A percentile compares a stretch with the other conserved stretches of the same genome.
These are phyloP conservation scores for Drosophila novamexicana DNA, from an alignment of 1,140 invertebrate genomes.

Conservation along the genomic window DNA sequence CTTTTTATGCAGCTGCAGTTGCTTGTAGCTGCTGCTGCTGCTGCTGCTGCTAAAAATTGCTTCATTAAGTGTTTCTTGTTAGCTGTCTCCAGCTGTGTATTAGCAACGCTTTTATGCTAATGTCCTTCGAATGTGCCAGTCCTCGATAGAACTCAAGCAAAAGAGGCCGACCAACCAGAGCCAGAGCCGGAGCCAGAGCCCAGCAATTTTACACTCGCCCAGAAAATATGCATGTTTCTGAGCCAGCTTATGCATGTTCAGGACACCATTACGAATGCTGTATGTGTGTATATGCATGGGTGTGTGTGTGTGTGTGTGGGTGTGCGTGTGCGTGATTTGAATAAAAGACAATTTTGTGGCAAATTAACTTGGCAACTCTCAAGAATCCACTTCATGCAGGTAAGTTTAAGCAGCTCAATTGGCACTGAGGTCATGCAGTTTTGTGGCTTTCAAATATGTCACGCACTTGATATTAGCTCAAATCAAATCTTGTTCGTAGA, in stretches of 20 bases:
- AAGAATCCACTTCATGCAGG: slow-evolving; percentile 9
- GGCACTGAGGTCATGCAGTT: background rate
- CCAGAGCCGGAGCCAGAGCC: background rate
- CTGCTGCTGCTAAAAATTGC: slow-evolving; percentile 70
- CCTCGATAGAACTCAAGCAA: slow-evolving; percentile 2
- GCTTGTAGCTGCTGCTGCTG: slow-evolving; percentile 21
- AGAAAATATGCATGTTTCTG: slow-evolving; percentile 47
- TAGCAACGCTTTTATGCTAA: slow-evolving; percentile 81
- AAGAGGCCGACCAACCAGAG: slow-evolving; percentile 1
- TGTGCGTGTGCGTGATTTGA: slow-evolving; percentile 16
- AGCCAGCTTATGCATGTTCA: slow-evolving; percentile 49
- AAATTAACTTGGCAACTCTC: slow-evolving; percentile 43
- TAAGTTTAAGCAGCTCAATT: slow-evolving; percentile 14
- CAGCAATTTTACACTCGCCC: slow-evolving; percentile 40
- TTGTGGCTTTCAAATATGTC: slow-evolving; percentile 2
- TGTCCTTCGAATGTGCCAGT: slow-evolving; percentile 65
- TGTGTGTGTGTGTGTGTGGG: slow-evolving; percentile 1
- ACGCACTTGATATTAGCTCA: background rate
- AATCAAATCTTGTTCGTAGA: background rate
- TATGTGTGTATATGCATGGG: background rate
- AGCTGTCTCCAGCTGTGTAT: slow-evolving; percentile 64
- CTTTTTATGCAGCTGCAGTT: slow-evolving; percentile 73
- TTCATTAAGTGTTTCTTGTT: slow-evolving; percentile 83
- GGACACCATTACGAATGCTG: slow-evolving; percentile 18
- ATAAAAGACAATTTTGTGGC: slow-evolving; percentile 40